A percentile compares a stretch with the other conserved stretches of the same genome.
These are phyloP conservation scores for Struthidea cinerea DNA, from an alignment of 2,113 vertebrate genomes.

Conservation along the genomic window DNA sequence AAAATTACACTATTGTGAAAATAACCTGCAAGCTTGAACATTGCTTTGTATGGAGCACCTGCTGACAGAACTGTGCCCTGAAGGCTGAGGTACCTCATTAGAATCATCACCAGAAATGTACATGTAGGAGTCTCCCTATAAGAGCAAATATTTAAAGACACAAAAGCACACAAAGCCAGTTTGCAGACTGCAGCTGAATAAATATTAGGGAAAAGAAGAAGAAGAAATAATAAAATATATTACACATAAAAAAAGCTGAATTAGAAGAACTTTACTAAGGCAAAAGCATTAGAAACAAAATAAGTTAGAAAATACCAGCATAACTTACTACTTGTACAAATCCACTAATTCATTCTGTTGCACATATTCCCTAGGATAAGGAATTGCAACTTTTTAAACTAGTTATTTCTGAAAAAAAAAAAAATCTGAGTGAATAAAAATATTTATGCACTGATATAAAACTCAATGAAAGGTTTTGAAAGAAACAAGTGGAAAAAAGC, in stretches of 20 bases:
- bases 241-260: neutral
- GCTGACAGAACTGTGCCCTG: conserved; percentile 26
- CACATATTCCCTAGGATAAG: neutral
- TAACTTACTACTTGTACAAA: neutral
- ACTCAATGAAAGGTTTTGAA: neutral
- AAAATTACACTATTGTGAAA: conserved; percentile 19
- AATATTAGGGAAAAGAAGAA: conserved; percentile 7
- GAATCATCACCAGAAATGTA: conserved; percentile 34
- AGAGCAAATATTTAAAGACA: conserved; percentile 48
- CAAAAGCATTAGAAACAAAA: neutral
- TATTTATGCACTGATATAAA: neutral
- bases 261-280: neutral
- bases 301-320: neutral
- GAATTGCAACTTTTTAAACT: neutral
- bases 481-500: neutral
- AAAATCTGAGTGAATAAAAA: neutral
- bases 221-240: conserved; percentile 22
- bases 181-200: conserved; percentile 27
- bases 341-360: neutral
- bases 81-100: conserved; percentile 21
- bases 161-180: conserved; percentile 1
- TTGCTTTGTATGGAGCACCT: conserved; percentile 2
- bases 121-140: conserved; percentile 10
- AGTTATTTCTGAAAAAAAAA: neutral
- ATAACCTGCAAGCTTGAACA: conserved; percentile 21